Base-by-base conservation (phyloP, 2,888 invertebrate genomes). In the Archaeoteleia sp. region DNA sequence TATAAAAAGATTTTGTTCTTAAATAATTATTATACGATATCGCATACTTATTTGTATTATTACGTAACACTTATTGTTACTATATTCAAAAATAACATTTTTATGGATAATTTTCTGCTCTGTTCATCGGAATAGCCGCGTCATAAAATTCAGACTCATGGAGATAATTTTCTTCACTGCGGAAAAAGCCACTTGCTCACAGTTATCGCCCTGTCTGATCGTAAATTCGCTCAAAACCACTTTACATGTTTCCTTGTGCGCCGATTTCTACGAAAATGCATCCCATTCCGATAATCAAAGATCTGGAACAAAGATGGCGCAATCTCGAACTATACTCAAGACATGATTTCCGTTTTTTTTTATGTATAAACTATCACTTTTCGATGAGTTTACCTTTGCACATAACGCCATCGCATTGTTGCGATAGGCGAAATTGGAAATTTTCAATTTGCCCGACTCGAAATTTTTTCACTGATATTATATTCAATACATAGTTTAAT, bases 291-390 rank as follows among this genome's bases (percentile, higher is more conserved):
- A n/a, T 3, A 29, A 49, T 49, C 9, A 34, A 43, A 67, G 71
- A 71, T 71, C 69, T 71, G 42, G 69, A 60, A 61, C 71, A 67
- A 32, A 60, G 71, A 67, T 70, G 55, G 51, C 30, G 27, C 5
- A 29, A 29, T n/a, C 27, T 29, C 3, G 5, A 8, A n/a, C 27
- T n/a, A 29, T 8, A 8, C 27, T 2, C 2, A 7, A n/a, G 3
- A 2, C 27, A n/a, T 8, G 5, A 29, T 29, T 29, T 29, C 8
- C 27, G 27, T 7, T n/a, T 8, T 3, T 29, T n/a, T 29, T 29
- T 7, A 29, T 29, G 2, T 2, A 29, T n/a, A 29, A 29, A 29
- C 3, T 7, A 29, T 29, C 27, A 8, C 27, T 29, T 29, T 29
- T 8, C 8, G 8, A 8, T n/a, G 27, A n/a, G 8, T 29, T 29